Conservation (phyloP, 1,140 invertebrate genomes). For the Zeugodacus cucurbitae region DNA sequence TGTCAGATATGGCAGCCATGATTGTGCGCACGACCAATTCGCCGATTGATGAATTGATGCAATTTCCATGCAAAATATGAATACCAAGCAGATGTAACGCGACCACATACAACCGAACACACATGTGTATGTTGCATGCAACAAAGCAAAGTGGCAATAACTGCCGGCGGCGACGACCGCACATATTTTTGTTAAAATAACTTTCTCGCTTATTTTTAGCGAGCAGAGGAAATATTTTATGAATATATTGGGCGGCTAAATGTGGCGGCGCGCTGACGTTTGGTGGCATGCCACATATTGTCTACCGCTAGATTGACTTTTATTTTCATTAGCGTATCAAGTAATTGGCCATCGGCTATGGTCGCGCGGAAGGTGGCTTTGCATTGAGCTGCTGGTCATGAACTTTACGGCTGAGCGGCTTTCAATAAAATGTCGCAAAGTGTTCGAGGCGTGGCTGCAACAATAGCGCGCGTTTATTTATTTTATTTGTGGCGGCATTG, state of each 20-base stretch:
- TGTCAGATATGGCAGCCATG: constrained; percentile 15
- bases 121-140: neutral
- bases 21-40: constrained; percentile 22
- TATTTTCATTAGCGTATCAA: neutral
- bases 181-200: constrained; percentile 14
- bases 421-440: constrained; percentile 7
- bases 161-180: neutral
- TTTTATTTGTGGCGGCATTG: neutral
- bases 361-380: neutral
- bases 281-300: constrained; percentile 12
- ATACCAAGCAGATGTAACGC: neutral
- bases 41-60: constrained; percentile 33
- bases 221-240: neutral
- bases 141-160: neutral
- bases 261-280: neutral
- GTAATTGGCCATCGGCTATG: neutral
- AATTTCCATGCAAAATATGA: constrained; percentile 21
- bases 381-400: constrained; percentile 10
- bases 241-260: constrained; percentile 6
- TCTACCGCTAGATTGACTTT: neutral
- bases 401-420: constrained; percentile 10
- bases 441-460: neutral
- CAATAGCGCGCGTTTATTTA: no score
- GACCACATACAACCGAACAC: neutral
- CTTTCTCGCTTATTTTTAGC: neutral